Percentiles rank a stretch among this genome's conserved stretches.
Conservation (phyloP, 2,888 invertebrate species). For the Pseudococcus longispinus region DNA sequence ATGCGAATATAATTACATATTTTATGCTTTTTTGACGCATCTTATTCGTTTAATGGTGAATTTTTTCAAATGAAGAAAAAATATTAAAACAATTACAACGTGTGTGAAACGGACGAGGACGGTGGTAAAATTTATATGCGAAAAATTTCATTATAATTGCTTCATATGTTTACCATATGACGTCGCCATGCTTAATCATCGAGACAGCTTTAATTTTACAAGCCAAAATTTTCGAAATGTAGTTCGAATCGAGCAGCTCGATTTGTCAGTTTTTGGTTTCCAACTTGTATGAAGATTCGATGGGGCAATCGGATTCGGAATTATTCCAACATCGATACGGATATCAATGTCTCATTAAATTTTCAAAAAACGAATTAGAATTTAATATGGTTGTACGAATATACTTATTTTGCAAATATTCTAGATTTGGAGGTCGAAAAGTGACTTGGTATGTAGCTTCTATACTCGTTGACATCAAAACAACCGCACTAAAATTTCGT, state of each 20-base stretch:
- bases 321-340: too few relatives aligned
- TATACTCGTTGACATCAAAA: not conserved
- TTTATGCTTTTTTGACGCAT: not conserved
- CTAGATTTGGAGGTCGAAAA: not conserved
- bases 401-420: not conserved
- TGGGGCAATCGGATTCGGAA: too few relatives aligned
- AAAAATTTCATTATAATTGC: slow-evolving; percentile 17
- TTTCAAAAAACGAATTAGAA: too few relatives aligned
- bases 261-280: not conserved
- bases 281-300: too few relatives aligned
- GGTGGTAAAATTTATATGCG: not conserved
- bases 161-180: slow-evolving; percentile 6
- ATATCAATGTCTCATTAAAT: too few relatives aligned
- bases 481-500: not conserved
- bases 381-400: not conserved
- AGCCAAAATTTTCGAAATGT: not conserved
- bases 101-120: not conserved
- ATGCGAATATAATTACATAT: slow-evolving; percentile 22
- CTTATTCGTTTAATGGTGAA: not conserved
- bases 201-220: not conserved
- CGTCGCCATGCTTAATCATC: not conserved
- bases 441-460: not conserved
- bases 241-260: not conserved
- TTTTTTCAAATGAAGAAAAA: not conserved
- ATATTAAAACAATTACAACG: not conserved